Base-by-base conservation (phyloP, 2,797 vertebrate genomes). In the Ctenochaetus hawaiiensis region DNA sequence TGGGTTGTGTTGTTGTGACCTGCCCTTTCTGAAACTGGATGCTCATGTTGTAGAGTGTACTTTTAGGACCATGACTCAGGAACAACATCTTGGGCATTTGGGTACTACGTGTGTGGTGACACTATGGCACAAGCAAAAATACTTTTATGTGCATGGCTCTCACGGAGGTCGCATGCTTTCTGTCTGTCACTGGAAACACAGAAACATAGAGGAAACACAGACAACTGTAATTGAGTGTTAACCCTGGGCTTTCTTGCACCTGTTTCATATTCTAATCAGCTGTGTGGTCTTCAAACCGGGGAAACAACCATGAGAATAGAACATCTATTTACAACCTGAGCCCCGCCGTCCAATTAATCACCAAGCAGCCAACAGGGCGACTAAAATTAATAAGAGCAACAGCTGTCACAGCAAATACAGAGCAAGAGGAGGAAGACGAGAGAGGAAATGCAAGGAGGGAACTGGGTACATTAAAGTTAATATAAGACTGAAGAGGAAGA, bases 251-350 rank as follows among this genome's bases (percentile, higher is more conserved):
- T 67, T 76, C 52, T 47, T 17, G 57, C 90, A 86, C 86, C 87
- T 91, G 73, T 66, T 85, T 83, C 76, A 66, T 74, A 70, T 75
- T 84, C 78, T 81, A 66, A 90, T 91, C 87, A 87, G 83, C 78
- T 74, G 53, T 20, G 34, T 57, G 73, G 70, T 72, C 72, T 77
- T 80, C 74, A 49, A 71, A 84, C 77, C 17, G 9, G 51, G 61
- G 65, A 83, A 89, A 89, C 84, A 89, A 84, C 67, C 80, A 56
- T 75, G 69, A 83, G 81, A 91, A 88, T 80, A 89, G 87, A 89
- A 87, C 87, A 82, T 87, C 88, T 91, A 92, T 92, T 91, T 92
- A 85, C 83, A 90, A 87, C 87, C 87, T 66, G 72, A 90, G 86
- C 78, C 70, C 80, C 7, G 3, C 76, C 22, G 11, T 80, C 87